These are phyloP conservation scores for Dynastes tityus DNA, from an alignment of 2,888 invertebrate genomes.

Conservation along the genomic window DNA sequence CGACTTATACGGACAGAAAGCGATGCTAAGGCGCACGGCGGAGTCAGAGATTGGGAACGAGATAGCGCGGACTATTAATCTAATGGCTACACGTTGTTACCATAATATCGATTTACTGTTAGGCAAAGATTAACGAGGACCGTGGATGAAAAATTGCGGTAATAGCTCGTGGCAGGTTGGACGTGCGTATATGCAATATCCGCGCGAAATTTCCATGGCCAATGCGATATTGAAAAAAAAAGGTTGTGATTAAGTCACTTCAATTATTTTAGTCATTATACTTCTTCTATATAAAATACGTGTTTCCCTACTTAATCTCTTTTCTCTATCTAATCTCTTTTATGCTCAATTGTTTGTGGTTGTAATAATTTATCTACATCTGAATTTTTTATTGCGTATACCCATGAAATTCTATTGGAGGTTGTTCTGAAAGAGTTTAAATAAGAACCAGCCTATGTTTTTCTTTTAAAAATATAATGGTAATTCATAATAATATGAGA, in stretches of 20 bases:
- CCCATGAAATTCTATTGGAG: no score
- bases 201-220: not conserved
- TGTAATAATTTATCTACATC: no score
- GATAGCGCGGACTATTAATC: conserved; percentile 37
- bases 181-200: conserved; percentile 22
- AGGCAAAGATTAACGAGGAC: conserved; percentile 21
- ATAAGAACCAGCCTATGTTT: no score
- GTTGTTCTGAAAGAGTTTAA: no score
- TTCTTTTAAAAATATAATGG: no score
- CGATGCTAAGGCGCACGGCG: conserved; percentile 24
- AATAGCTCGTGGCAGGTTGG: conserved; percentile 37
- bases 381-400: no score
- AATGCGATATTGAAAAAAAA: no score
- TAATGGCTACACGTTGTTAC: conserved; percentile 41
- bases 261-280: not conserved
- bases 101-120: conserved; percentile 37
- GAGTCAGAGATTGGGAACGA: conserved; percentile 37
- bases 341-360: no score
- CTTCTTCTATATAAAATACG: not conserved
- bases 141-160: conserved; percentile 40
- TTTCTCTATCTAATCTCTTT: no score
- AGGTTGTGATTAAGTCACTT: no score
- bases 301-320: not conserved
- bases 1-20: conserved; percentile 43
- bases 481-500: no score